These are phyloP conservation scores for Drosophila meridionalis DNA, from an alignment of 2,888 invertebrate species.

Conservation along the genomic window DNA sequence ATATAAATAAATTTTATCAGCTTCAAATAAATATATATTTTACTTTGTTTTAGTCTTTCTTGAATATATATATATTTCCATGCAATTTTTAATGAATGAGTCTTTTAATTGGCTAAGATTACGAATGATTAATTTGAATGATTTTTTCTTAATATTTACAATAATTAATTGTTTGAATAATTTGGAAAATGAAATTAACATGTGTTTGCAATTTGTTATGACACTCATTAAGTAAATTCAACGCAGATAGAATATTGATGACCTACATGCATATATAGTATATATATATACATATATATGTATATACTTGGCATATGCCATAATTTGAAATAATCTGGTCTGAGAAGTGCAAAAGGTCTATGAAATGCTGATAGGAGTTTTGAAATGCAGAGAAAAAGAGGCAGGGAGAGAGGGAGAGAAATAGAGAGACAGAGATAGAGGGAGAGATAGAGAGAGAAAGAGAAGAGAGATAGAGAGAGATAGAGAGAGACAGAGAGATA, in stretches of 20 bases:
- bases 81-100: neutral
- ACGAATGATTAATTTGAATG: neutral
- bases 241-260: neutral
- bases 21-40: neutral
- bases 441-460: too few relatives aligned
- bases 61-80: neutral
- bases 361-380: neutral
- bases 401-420: too few relatives aligned
- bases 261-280: neutral
- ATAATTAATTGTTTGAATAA: neutral
- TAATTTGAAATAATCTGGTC: neutral
- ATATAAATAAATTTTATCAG: neutral
- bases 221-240: neutral
- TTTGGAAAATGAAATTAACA: neutral
- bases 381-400: too few relatives aligned
- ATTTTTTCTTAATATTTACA: neutral
- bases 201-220: neutral
- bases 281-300: neutral
- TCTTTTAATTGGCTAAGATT: neutral
- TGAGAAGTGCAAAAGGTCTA: neutral
- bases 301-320: neutral
- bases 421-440: too few relatives aligned
- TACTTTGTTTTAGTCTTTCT: neutral
- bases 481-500: too few relatives aligned
- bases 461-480: neutral